Evolutionary conservation across 2,113 vertebrate species (phyloP), one percentile per base, ranked within the genome.

Genomic region (Plestiodon gilberti): DNA sequence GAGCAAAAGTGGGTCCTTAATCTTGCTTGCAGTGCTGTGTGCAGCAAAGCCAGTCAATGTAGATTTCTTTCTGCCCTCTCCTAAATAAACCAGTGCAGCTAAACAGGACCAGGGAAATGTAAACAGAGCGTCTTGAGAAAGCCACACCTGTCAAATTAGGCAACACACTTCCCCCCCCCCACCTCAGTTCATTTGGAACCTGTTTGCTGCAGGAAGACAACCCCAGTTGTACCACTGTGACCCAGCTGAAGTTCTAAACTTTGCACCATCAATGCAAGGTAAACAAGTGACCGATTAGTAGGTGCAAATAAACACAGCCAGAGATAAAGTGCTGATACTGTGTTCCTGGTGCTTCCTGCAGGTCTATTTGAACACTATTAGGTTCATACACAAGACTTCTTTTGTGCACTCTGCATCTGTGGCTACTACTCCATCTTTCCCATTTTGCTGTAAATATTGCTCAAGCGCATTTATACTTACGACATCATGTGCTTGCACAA

Each of bases 281-380:
- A 95, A 95, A 96, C 95, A 92, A 96, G 94, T 91, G 93, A 95
- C 94, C 93, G 94, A 96, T 97, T 96, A 96, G 90, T 91, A 92
- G 82, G 57, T 93, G 90, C 95, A 95, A 95, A 94, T 97, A 96
- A 97, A 96, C 95, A 95, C 88, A 76, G 91, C 89, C 88, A 88
- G 73, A 83, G 97, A 97, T 96, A 97, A 93, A 89, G 91, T 88
- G 87, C 96, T 97, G 97, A 98, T 97, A 97, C 52, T 85, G 90
- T 95, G 96, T 95, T 96, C 95, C 93, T 93, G 78, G 88, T 18
- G 92, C 94, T 97, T 97, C 97, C 95, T 94, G 95, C 93, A 88
- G 89, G 93, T 95, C 94, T 97, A 90, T 97, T 98, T 97, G 95
- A 94, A 94, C 90, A 91, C 78, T 61, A 90, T 92, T 90, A 92